Evolutionary conservation across 2,113 vertebrate species (phyloP).

Genomic region (Melanocharis versteri): DNA sequence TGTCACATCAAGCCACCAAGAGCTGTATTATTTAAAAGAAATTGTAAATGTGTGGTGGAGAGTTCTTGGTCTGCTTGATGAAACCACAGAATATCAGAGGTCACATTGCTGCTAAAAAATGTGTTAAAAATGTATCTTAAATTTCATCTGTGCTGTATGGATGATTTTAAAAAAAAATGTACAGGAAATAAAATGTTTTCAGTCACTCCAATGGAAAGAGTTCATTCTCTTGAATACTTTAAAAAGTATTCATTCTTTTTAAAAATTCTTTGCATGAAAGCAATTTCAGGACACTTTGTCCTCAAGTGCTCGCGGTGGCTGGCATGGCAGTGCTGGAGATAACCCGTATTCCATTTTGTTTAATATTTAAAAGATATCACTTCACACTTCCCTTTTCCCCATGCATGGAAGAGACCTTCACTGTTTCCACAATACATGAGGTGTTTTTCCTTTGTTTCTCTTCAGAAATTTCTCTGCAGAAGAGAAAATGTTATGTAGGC

Average conservation of each 20-base stretch:
- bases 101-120: background rate
- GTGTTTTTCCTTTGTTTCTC: background rate
- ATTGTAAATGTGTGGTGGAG: background rate
- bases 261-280: background rate
- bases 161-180: background rate
- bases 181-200: background rate
- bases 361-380: background rate
- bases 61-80: background rate
- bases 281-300: background rate
- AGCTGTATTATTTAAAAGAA: background rate
- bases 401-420: background rate
- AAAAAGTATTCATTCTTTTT: background rate
- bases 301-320: fast-evolving
- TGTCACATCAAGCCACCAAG: background rate
- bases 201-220: background rate
- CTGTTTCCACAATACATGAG: background rate
- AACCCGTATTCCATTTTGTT: background rate
- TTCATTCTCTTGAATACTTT: background rate
- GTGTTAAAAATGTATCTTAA: background rate
- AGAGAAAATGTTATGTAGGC: background rate
- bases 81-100: background rate
- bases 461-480: background rate
- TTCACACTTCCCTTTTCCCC: background rate
- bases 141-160: background rate
- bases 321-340: background rate